These are phyloP conservation scores for Nipponacmea schrenckii DNA, from an alignment of 2,888 invertebrate genomes.

Conservation along the genomic window DNA sequence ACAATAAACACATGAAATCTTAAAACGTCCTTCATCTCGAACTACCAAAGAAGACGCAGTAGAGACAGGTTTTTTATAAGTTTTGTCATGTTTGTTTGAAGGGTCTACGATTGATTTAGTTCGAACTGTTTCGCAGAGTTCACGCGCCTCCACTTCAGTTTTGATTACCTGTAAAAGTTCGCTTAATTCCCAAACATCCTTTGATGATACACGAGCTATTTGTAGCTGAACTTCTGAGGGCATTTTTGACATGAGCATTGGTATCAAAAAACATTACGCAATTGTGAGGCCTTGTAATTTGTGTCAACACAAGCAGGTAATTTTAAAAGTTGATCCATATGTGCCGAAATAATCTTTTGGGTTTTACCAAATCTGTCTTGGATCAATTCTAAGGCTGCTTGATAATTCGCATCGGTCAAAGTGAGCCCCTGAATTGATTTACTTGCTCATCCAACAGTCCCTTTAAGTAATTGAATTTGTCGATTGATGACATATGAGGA, in stretches of 20 bases:
- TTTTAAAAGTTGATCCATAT: background rate
- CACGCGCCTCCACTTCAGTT: background rate
- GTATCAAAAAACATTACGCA: constrained; percentile 10
- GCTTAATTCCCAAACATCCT: background rate
- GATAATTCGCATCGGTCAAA: background rate
- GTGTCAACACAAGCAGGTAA: background rate
- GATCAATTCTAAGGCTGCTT: background rate
- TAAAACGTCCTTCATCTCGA: background rate
- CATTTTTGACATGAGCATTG: constrained; percentile 6
- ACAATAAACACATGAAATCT: no score
- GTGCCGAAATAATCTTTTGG: background rate
- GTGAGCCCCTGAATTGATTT: background rate
- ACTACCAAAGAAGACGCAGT: background rate
- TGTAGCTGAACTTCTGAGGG: background rate
- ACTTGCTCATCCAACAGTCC: background rate
- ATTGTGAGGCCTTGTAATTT: background rate
- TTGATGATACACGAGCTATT: background rate
- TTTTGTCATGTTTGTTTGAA: no score
- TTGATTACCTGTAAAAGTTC: background rate
- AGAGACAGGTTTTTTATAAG: background rate
- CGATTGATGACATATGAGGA: background rate
- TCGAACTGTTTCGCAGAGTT: background rate
- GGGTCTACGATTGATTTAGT: background rate
- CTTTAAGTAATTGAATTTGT: background rate
- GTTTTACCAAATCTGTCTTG: background rate